Evolutionary conservation across 2,113 vertebrate species (phyloP).

Genomic region (Tachuris rubrigastra): DNA sequence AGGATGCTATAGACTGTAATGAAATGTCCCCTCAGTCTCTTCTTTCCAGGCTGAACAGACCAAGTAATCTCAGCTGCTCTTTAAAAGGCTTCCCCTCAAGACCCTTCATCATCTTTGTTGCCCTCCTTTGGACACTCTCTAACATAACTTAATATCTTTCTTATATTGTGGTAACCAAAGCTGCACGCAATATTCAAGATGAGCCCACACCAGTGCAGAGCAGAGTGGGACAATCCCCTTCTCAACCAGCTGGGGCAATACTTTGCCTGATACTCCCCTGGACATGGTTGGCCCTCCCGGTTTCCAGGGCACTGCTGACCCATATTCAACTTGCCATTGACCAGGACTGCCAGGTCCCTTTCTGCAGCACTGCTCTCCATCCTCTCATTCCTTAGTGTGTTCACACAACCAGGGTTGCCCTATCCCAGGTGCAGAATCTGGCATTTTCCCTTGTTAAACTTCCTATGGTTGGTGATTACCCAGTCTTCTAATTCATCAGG

Average conservation of each 20-base stretch:
- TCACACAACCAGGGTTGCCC: accelerated
- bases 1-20: neutral
- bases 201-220: neutral
- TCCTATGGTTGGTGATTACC: neutral
- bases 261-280: neutral
- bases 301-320: neutral
- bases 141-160: neutral
- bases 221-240: neutral
- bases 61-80: neutral
- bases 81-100: neutral
- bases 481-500: neutral
- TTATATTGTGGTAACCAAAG: neutral
- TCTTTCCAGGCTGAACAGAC: neutral
- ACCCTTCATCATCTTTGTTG: neutral
- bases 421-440: neutral
- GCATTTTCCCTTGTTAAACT: neutral
- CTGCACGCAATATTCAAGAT: neutral
- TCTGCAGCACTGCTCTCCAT: accelerated
- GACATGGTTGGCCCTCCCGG: neutral
- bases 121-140: neutral
- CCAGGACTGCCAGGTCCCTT: neutral
- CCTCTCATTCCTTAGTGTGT: neutral
- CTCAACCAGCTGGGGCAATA: accelerated
- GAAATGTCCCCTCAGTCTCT: neutral
- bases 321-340: accelerated